A percentile compares a stretch with the other conserved stretches of the same genome.
phyloP scores from a whole-genome alignment of 2,113 vertebrate species.

The Rhea americana region DNA sequence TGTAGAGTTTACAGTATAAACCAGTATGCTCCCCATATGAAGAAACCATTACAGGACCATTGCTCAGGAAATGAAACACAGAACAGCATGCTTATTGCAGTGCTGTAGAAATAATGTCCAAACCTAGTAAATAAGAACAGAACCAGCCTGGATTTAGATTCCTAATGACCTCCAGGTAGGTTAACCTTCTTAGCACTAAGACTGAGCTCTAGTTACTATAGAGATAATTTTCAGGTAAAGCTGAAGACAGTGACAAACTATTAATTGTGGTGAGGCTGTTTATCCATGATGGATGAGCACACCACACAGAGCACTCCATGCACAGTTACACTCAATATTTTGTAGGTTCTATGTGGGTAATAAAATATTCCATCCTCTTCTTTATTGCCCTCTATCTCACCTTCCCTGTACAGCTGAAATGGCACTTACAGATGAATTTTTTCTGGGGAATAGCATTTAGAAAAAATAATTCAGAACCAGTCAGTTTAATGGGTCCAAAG shows the following conservation, averaged over 20 bases:
- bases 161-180: not conserved
- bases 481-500: not conserved
- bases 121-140: not conserved
- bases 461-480: not conserved
- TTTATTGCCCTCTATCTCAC: slow-evolving; percentile 19
- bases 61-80: not conserved
- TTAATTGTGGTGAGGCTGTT: slow-evolving; percentile 31
- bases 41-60: not conserved
- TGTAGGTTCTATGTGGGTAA: slow-evolving; percentile 13
- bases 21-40: not conserved
- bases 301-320: not conserved
- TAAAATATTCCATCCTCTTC: slow-evolving; percentile 24
- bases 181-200: not conserved
- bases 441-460: not conserved
- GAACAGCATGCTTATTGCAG: not conserved
- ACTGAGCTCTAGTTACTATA: not conserved
- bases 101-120: not conserved
- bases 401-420: slow-evolving; percentile 3
- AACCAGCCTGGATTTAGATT: not conserved
- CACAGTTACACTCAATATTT: slow-evolving; percentile 44
- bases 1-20: not conserved
- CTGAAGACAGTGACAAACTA: slow-evolving; percentile 38
- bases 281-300: slow-evolving; percentile 14
- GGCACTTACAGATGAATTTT: not conserved
- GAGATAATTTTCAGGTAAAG: not conserved